Evolutionary conservation across 2,797 vertebrate species (phyloP).

Genomic region (Rhadinocentrus ornatus): DNA sequence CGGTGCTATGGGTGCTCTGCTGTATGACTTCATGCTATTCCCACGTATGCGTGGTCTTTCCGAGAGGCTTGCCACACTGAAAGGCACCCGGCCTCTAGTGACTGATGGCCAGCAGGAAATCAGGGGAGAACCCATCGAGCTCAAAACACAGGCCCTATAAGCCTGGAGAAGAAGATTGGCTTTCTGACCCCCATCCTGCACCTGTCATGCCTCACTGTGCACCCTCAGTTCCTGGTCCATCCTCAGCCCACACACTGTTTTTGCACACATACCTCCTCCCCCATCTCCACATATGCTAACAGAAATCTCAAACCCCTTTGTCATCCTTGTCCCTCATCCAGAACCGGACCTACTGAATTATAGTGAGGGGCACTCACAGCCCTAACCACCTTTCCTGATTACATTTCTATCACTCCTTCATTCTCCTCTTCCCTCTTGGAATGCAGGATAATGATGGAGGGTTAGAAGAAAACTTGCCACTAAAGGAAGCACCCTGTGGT

Average conservation of each 20-base stretch:
- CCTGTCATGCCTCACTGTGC: constrained; percentile 40
- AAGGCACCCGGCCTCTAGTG: constrained; percentile 84
- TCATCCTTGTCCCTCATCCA: constrained; percentile 52
- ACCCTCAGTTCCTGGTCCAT: constrained; percentile 60
- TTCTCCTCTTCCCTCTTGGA: constrained; percentile 53
- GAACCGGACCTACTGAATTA: constrained; percentile 58
- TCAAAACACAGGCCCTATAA: constrained; percentile 93
- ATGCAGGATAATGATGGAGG: constrained; percentile 75
- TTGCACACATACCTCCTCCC: constrained; percentile 64
- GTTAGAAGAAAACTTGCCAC: constrained; percentile 76
- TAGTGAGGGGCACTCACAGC: constrained; percentile 51
- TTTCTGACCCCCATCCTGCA: constrained; percentile 57
- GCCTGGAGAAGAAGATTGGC: constrained; percentile 63
- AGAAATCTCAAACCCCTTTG: constrained; percentile 39
- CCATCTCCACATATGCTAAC: constrained; percentile 38
- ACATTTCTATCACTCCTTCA: constrained; percentile 27
- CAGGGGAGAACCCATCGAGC: constrained; percentile 89
- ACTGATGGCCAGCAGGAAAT: constrained; percentile 85
- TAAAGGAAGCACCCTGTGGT: constrained; percentile 65
- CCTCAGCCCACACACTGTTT: constrained; percentile 50
- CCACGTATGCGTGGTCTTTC: constrained; percentile 89
- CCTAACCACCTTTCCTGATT: constrained; percentile 49
- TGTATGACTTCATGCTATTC: constrained; percentile 94
- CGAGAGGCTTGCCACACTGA: constrained; percentile 91
- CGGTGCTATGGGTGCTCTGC: constrained; percentile 87